A percentile compares a stretch with the other conserved stretches of the same genome.
phyloP scores from a whole-genome alignment of 2,113 vertebrate species.

The Leptocoma aspasia region DNA sequence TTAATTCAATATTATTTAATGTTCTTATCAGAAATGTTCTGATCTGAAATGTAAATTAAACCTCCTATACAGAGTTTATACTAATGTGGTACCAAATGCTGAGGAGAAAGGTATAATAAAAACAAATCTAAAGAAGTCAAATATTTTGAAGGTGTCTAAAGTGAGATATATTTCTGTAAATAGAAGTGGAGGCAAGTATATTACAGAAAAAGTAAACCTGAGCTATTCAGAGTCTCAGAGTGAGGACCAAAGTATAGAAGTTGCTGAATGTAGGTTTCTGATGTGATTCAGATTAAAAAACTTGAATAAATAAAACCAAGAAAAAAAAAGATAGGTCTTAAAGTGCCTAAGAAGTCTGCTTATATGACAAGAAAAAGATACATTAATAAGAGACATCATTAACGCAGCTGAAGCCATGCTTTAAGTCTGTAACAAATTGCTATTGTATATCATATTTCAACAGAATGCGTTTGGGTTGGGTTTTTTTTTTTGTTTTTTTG shows the following conservation, averaged over 20 bases:
- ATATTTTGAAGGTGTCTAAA: background rate
- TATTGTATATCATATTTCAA: background rate
- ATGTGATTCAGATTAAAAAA: background rate
- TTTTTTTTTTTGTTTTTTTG: too few relatives aligned
- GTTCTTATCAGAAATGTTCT: background rate
- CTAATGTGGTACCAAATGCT: background rate
- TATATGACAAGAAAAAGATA: background rate
- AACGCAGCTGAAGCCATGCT: background rate
- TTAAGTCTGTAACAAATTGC: background rate
- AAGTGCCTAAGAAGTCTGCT: background rate
- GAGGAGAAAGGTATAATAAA: background rate
- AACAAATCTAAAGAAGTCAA: background rate
- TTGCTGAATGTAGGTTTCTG: background rate
- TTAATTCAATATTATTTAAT: background rate
- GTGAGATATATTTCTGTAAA: background rate
- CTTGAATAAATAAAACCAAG: background rate
- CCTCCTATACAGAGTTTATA: background rate
- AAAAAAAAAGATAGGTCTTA: background rate
- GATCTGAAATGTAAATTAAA: background rate
- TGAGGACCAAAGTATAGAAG: background rate
- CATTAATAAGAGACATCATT: background rate
- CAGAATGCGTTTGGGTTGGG: accelerated
- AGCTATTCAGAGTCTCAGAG: background rate
- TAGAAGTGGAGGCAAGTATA: background rate
- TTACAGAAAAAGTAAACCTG: background rate